phyloP scores from a whole-genome alignment of 1,140 invertebrate genomes.

The Drosophila navojoa region DNA sequence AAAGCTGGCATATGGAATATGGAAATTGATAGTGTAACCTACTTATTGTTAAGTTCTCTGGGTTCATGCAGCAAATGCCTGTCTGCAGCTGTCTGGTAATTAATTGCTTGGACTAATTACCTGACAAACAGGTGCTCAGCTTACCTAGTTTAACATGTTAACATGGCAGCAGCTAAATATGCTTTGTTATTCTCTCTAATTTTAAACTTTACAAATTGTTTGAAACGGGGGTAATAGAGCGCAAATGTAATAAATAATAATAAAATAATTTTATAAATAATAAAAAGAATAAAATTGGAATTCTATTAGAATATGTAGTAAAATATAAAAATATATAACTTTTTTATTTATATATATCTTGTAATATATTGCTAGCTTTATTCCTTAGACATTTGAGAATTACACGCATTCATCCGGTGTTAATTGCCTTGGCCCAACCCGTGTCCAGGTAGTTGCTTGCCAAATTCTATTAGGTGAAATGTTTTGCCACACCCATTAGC shows the following conservation, averaged over 20 bases:
- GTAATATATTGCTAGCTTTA: background rate
- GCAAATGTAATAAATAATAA: too few relatives aligned
- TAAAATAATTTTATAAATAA: too few relatives aligned
- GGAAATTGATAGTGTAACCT: constrained; percentile 61
- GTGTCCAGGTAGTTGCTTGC: constrained; percentile 11
- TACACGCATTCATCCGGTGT: background rate
- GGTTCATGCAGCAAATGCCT: constrained; percentile 49
- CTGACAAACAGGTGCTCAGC: constrained; percentile 31
- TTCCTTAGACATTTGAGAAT: background rate
- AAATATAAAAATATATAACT: too few relatives aligned
- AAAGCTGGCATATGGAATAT: constrained; percentile 59
- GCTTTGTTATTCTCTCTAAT: background rate
- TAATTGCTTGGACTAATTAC: constrained; percentile 42
- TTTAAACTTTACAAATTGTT: too few relatives aligned
- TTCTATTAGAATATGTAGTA: too few relatives aligned
- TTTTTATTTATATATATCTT: too few relatives aligned
- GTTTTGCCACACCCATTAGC: constrained; percentile 14
- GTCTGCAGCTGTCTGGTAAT: constrained; percentile 41
- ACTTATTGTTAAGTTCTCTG: constrained; percentile 37
- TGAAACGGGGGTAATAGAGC: too few relatives aligned
- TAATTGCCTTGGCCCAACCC: constrained; percentile 7
- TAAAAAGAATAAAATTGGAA: too few relatives aligned
- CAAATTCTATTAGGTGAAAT: constrained; percentile 3
- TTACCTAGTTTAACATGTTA: constrained; percentile 6
- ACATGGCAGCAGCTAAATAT: constrained; percentile 6